phyloP scores from a whole-genome alignment of 2,113 vertebrate genomes.

The Pyxicephalus adspersus region DNA sequence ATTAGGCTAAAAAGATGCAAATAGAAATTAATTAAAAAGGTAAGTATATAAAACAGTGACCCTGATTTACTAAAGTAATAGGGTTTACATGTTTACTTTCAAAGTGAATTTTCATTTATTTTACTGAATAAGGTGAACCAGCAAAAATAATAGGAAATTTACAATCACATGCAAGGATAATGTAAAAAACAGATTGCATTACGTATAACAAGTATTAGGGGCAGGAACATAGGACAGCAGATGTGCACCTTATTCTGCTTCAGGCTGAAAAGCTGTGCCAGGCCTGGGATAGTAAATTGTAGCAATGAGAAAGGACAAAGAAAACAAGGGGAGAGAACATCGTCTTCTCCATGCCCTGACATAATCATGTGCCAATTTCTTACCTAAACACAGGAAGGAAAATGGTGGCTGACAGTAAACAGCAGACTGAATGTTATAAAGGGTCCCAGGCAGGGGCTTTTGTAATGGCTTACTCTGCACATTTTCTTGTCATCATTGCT shows the following conservation, averaged over 20 bases:
- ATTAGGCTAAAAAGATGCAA: too few relatives aligned
- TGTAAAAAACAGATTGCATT: too few relatives aligned
- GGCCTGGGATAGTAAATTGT: background rate
- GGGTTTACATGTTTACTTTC: too few relatives aligned
- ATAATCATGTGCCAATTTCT: background rate
- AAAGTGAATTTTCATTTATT: too few relatives aligned
- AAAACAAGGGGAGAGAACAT: background rate
- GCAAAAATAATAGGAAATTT: too few relatives aligned
- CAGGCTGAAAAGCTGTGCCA: conserved; percentile 6
- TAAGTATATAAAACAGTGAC: too few relatives aligned
- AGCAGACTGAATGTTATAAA: background rate
- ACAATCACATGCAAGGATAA: too few relatives aligned
- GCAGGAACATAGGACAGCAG: background rate
- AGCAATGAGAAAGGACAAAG: background rate
- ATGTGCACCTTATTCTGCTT: background rate
- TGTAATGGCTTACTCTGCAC: conserved; percentile 18
- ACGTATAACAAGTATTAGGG: too few relatives aligned
- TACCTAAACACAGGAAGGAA: background rate
- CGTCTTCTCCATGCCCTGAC: background rate
- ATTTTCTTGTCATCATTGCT: conserved; percentile 33
- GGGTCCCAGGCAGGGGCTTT: background rate
- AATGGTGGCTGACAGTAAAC: background rate
- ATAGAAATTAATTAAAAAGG: too few relatives aligned
- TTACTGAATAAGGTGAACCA: too few relatives aligned
- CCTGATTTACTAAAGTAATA: too few relatives aligned